phyloP scores from a whole-genome alignment of 2,888 invertebrate species.

The Oxystoma pomonae region DNA sequence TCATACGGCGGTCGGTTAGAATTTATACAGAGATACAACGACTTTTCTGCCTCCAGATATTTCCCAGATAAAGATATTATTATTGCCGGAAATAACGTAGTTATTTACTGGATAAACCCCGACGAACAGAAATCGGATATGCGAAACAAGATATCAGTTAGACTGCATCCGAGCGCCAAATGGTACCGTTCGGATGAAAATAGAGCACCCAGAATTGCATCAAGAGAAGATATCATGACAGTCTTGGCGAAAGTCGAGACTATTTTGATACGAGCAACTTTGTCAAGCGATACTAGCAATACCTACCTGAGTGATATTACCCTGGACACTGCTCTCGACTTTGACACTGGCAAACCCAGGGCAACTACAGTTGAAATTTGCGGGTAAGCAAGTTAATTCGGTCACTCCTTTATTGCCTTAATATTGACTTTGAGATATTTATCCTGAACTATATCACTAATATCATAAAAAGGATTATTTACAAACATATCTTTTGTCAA shows the following conservation, averaged over 20 bases:
- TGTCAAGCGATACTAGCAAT: constrained; percentile 59
- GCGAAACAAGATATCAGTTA: constrained; percentile 60
- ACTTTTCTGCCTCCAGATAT: constrained; percentile 48
- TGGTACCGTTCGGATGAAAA: constrained; percentile 60
- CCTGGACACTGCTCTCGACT: constrained; percentile 75
- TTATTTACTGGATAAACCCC: constrained; percentile 72
- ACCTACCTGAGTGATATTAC: constrained; percentile 77
- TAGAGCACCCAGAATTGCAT: constrained; percentile 56
- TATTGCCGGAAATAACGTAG: constrained; percentile 72
- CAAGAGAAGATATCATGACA: constrained; percentile 78
- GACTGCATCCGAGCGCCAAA: constrained; percentile 57
- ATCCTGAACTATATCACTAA: too few species aligned
- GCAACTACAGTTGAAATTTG: constrained; percentile 80
- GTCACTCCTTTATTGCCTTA: too few species aligned
- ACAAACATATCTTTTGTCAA: too few species aligned
- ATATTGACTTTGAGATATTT: too few species aligned
- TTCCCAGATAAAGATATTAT: constrained; percentile 76
- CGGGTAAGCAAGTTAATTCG: constrained; percentile 19
- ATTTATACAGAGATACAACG: constrained; percentile 67
- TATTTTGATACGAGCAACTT: constrained; percentile 79
- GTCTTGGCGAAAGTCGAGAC: constrained; percentile 79
- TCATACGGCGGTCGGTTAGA: constrained; percentile 84
- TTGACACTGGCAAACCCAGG: constrained; percentile 54
- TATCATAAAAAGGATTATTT: too few species aligned
- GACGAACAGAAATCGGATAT: constrained; percentile 53